phyloP scores from a whole-genome alignment of 2,888 invertebrate species.

The Psococerastis gibbosa region DNA sequence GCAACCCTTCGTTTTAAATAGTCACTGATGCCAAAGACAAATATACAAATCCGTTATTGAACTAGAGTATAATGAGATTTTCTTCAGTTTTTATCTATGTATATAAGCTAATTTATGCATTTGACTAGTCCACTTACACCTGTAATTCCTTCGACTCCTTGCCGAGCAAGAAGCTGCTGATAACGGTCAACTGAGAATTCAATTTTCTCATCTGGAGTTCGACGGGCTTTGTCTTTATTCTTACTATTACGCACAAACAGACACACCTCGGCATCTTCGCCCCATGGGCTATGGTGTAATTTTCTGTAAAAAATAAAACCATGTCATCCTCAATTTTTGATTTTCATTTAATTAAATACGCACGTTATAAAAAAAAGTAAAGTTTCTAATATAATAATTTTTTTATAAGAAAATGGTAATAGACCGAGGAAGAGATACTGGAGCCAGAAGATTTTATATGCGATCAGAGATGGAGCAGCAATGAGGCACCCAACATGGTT shows the following conservation, averaged over 20 bases:
- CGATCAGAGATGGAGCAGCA: too few relatives aligned
- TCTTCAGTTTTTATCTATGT: neutral
- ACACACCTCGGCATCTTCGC: neutral
- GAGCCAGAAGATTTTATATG: too few relatives aligned
- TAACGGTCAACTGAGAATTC: slow-evolving; percentile 4
- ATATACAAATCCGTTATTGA: too few relatives aligned
- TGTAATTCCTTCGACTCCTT: slow-evolving; percentile 5
- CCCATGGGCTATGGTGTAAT: neutral
- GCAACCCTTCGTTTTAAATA: neutral
- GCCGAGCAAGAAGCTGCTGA: neutral
- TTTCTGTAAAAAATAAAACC: neutral
- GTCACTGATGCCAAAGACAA: too few relatives aligned
- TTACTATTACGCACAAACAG: neutral
- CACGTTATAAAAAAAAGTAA: neutral
- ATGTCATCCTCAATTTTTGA: too few relatives aligned
- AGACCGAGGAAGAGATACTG: too few relatives aligned
- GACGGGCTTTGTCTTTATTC: neutral
- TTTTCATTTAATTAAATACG: neutral
- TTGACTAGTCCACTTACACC: too few relatives aligned
- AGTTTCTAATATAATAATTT: neutral
- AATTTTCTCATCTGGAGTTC: slow-evolving; percentile 5
- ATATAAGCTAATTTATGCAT: too few relatives aligned
- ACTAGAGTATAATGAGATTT: too few relatives aligned
- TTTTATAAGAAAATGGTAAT: too few relatives aligned
- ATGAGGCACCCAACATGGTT: too few relatives aligned